Evolutionary conservation across 2,113 vertebrate species (phyloP), one percentile per base, ranked within the genome.

Genomic region (Ammodytes marinus): DNA sequence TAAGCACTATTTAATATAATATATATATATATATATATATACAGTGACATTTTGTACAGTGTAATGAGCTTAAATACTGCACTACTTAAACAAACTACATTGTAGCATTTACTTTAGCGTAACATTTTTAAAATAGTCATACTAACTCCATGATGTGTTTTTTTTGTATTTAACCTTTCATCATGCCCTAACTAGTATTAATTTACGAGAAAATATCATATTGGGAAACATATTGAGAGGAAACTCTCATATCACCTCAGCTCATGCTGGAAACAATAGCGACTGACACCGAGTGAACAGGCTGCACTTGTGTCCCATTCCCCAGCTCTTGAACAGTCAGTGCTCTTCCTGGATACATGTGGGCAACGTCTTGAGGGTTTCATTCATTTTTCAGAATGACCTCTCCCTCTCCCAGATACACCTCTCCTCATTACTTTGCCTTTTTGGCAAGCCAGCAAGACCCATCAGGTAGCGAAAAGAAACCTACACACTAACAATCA

Each of bases 261-360:
- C 52, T 86, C 66, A 64, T 65, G 69, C 67, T 69, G 58, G 63
- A 75, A 72, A 87, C 10, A 61, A 81, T 58, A 10, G 17, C 49
- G 54, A 9, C 46, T 57, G 82, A 76, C 64, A 74, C 54, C 61
- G 40, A 43, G 49, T 52, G 67, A 80, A 77, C 58, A 77, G 27
- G 46, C 74, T 37, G 45, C 65, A 27, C 54, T 69, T 64, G 71
- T 87, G 45, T 77, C 79, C 27, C 8, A 1, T 53, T 42, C 17
- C 46, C 50, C 10, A 17, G 14, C 10, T 67, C 43, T 37, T 70
- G 4, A 72, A 50, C 6, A 5, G 14, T 60, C 40, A 0, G 10
- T 15, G 39, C 40, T 71, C 15, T 37, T 81, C 52, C 49, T 4
- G 15, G 6, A 64, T 45, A 77, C 64, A 82, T 12, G 57, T 14